phyloP scores from a whole-genome alignment of 2,113 vertebrate species.

The Spilogale gracilis region DNA sequence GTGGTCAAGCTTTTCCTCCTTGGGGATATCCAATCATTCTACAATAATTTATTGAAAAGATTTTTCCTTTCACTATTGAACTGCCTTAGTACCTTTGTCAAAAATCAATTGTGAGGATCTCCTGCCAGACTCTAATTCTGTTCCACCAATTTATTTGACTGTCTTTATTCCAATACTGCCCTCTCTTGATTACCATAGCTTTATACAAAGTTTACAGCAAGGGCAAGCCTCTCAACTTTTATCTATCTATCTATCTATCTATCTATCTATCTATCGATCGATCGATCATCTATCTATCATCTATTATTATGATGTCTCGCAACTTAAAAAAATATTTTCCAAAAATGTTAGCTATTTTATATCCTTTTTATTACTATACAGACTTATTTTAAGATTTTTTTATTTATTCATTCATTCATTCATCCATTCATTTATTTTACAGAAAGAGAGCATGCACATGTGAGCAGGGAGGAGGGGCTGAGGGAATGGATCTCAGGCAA shows the following conservation, averaged over 20 bases:
- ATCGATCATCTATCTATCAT: neutral
- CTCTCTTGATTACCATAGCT: neutral
- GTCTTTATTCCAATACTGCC: neutral
- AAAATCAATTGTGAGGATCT: slow-evolving; percentile 11
- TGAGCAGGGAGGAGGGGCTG: neutral
- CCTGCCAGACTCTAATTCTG: neutral
- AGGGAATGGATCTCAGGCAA: neutral
- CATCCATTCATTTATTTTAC: neutral
- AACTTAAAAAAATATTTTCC: neutral
- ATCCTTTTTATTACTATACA: neutral
- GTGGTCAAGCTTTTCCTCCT: neutral
- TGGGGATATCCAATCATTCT: neutral
- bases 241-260: neutral
- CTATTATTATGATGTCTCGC: neutral
- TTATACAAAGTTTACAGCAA: neutral
- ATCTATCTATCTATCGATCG: neutral
- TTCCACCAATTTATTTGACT: neutral
- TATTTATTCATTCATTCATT: too few relatives aligned
- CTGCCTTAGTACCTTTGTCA: neutral
- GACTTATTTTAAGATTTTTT: neutral
- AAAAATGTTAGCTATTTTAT: neutral
- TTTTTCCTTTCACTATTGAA: neutral
- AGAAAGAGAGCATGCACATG: neutral
- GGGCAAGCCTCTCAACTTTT: neutral
- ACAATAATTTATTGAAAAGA: neutral